Base-by-base conservation (phyloP, 2,113 vertebrate genomes). In the Aegithalos caudatus region DNA sequence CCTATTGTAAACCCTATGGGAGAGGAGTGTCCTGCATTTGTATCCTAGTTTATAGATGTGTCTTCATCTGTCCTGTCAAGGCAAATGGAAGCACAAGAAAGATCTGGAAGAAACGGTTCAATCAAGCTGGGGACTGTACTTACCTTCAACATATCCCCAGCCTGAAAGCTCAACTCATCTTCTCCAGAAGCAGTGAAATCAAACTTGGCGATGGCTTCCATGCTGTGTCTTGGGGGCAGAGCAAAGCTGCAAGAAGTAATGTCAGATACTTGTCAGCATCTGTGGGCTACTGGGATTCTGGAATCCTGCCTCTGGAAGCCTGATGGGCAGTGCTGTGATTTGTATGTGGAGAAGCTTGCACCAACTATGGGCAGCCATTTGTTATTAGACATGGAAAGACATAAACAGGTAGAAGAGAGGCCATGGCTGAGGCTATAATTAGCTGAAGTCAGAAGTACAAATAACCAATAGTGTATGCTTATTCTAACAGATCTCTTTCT, bases 131-230 rank as follows among this genome's bases (percentile, higher is more conserved):
- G 12, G 23, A 13, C 58, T 45, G 13, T 10, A 23, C 98, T 90
- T 95, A 99, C 99, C 98, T 99, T 99, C 31, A 99, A 93, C 27
- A 98, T 56, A 38, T 99, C 99, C 13, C 98, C 99, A 81, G 98
- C 98, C n/a, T 96, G 98, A 96, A 99, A 99, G 96, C 98, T 99
- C 92, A 99, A 98, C 85, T 99, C 99, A 1, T 99, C 99, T 28
- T 99, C 98, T 7, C 97, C 98, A 1, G 98, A 98, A 33, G 99
- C 99, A 12, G 21, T 91, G 86, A 99, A 99, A 23, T 99, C 98
- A 56, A 98, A 99, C 90, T 99, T 99, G 92, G 98, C 99, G 0
- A 95, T 88, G 58, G 99, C 99, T 93, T 99, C 99, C 99, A 99
- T 99, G 37, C 14, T 56, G 62, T 31, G 73, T 79, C 53, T 25